phyloP scores from a whole-genome alignment of 1,140 invertebrate genomes.

The Solenopsis invicta region DNA sequence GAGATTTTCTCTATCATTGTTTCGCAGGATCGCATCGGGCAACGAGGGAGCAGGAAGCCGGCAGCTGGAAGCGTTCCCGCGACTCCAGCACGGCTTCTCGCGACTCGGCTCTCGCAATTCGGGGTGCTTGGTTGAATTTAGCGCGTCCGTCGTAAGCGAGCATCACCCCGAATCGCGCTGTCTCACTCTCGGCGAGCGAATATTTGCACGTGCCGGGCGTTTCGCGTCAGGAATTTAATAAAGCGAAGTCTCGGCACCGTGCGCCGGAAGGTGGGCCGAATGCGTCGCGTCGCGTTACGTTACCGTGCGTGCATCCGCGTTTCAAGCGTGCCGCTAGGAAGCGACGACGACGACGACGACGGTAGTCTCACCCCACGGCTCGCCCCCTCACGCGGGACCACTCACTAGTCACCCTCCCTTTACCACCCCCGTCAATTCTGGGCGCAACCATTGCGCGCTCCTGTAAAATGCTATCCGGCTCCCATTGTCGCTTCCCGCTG shows the following conservation, averaged over 20 bases:
- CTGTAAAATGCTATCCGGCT: constrained; percentile 79
- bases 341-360: constrained; percentile 20
- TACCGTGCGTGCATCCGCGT: constrained; percentile 54
- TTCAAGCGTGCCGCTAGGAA: constrained; percentile 41
- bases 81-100: constrained; percentile 46
- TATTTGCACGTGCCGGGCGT: constrained; percentile 86
- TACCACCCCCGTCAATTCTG: constrained; percentile 32
- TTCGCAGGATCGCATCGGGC: background rate
- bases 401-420: constrained; percentile 49
- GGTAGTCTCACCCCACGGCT: constrained; percentile 23
- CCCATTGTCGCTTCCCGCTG: constrained; percentile 82
- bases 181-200: constrained; percentile 77
- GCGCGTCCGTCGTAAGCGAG: constrained; percentile 23
- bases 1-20: constrained; percentile 14
- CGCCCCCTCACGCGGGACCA: constrained; percentile 42
- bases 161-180: constrained; percentile 6
- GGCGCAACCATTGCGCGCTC: constrained; percentile 72
- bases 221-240: constrained; percentile 87
- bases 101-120: constrained; percentile 37
- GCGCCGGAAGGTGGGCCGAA: constrained; percentile 68
- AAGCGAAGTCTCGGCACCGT: constrained; percentile 77
- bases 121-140: constrained; percentile 28
- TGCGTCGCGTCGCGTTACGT: constrained; percentile 39
- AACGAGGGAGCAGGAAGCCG: constrained; percentile 14
- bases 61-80: constrained; percentile 54